These are phyloP conservation scores for Chironex yamaguchii DNA, from an alignment of 30 jellyfish, hydroid and myxozoan genomes.

Conservation along the genomic window DNA sequence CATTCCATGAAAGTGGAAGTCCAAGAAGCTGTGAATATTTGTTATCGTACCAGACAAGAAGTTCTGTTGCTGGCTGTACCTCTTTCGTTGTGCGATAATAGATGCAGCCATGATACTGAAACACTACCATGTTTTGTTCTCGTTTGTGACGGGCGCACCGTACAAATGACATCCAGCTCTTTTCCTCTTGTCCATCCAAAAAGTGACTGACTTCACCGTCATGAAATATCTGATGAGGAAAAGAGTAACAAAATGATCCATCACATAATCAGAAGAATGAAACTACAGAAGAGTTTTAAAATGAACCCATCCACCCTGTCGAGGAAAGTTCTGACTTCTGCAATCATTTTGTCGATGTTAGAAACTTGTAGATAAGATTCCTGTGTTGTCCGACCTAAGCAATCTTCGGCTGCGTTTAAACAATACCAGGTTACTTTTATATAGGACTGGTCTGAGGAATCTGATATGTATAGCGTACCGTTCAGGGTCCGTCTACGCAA, in stretches of 20 bases:
- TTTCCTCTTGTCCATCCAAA: constrained; percentile 84
- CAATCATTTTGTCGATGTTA: too few species aligned
- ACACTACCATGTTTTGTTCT: constrained; percentile 94
- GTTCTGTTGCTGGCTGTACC: constrained; percentile 77
- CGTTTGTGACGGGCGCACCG: constrained; percentile 90
- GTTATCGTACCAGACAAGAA: constrained; percentile 93
- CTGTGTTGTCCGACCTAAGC: too few species aligned
- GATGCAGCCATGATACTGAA: constrained; percentile 95
- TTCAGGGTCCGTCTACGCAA: too few species aligned
- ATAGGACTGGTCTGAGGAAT: too few species aligned
- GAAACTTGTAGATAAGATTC: too few species aligned
- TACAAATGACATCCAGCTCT: constrained; percentile 94
- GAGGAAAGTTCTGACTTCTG: too few species aligned
- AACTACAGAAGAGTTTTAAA: too few species aligned
- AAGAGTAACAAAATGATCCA: neutral
- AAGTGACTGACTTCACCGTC: constrained; percentile 97
- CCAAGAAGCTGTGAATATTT: constrained; percentile 93
- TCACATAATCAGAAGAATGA: too few species aligned
- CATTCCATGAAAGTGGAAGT: constrained; percentile 89
- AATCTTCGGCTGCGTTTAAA: too few species aligned
- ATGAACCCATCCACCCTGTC: too few species aligned
- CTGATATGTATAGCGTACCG: too few species aligned
- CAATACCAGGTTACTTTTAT: too few species aligned
- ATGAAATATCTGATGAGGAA: constrained; percentile 77
- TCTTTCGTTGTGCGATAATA: constrained; percentile 88